Conservation (phyloP, 2,113 vertebrate genomes). For the Protobothrops flavoviridis region DNA sequence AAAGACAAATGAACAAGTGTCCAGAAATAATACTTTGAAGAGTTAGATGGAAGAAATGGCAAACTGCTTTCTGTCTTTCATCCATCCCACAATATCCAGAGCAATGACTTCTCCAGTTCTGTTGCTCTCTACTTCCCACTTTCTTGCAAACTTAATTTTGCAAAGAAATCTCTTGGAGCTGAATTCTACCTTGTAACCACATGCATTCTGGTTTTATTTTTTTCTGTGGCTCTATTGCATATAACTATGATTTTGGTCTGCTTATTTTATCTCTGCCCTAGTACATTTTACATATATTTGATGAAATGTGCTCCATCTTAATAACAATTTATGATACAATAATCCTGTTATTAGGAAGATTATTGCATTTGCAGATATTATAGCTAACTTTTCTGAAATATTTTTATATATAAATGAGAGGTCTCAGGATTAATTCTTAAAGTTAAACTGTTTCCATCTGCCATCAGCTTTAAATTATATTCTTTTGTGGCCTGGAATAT, state of each 20-base stretch:
- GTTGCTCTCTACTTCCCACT: background rate
- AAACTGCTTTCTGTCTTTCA: background rate
- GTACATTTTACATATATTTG: background rate
- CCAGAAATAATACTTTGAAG: background rate
- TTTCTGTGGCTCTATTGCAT: background rate
- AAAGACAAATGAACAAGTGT: background rate
- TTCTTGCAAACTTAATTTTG: background rate
- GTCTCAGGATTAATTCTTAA: background rate
- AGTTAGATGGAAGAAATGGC: background rate
- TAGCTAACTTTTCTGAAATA: background rate
- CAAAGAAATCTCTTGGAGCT: background rate
- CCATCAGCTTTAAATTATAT: constrained; percentile 6
- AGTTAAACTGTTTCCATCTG: constrained; percentile 4
- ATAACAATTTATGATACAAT: background rate
- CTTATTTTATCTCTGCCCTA: background rate
- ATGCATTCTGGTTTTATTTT: background rate
- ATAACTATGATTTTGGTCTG: background rate
- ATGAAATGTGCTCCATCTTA: background rate
- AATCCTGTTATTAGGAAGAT: background rate
- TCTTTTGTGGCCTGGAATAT: background rate
- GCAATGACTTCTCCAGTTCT: background rate
- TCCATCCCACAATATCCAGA: background rate
- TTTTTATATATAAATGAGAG: background rate
- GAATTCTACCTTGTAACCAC: background rate
- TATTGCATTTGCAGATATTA: background rate